Conservation (phyloP, 2,888 invertebrate genomes). For the Metellina segmentata region DNA sequence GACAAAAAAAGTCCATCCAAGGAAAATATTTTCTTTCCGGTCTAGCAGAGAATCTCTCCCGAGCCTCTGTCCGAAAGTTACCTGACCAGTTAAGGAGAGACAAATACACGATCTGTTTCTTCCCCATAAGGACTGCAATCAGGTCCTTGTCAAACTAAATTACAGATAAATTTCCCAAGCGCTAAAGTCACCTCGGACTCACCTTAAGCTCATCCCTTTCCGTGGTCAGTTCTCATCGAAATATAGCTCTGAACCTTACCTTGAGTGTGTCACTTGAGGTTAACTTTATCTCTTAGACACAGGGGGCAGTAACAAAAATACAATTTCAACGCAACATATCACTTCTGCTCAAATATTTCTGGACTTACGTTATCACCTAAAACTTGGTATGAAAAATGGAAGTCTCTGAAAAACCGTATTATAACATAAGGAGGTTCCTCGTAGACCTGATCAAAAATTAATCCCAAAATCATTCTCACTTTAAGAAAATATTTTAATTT, state of each 20-base stretch:
- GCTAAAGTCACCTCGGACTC: conserved; percentile 44
- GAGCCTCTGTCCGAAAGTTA: conserved; percentile 43
- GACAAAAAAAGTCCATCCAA: conserved; percentile 14
- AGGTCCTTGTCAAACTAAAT: conserved; percentile 74
- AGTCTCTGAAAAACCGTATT: too few species aligned
- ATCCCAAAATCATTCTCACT: too few species aligned
- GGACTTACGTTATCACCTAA: too few species aligned
- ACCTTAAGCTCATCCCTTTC: neutral
- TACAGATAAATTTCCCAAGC: conserved; percentile 69
- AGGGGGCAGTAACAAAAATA: conserved; percentile 41
- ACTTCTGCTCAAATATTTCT: too few species aligned
- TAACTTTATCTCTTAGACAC: conserved; percentile 23
- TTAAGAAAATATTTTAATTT: too few species aligned
- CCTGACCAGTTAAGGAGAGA: conserved; percentile 60
- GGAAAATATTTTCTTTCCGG: conserved; percentile 36
- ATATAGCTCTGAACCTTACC: conserved; percentile 34
- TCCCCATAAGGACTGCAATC: conserved; percentile 69
- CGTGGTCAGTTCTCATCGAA: conserved; percentile 60
- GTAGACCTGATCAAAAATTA: too few species aligned
- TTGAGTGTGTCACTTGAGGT: conserved; percentile 52
- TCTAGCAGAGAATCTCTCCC: conserved; percentile 19
- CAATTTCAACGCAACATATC: neutral
- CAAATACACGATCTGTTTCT: conserved; percentile 65
- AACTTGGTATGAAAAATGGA: too few species aligned
- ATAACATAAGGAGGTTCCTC: too few species aligned